Percentiles rank a stretch among this genome's conserved stretches.
Evolutionary conservation across 2,113 vertebrate species (phyloP).

Genomic region (Pterocles orientalis): DNA sequence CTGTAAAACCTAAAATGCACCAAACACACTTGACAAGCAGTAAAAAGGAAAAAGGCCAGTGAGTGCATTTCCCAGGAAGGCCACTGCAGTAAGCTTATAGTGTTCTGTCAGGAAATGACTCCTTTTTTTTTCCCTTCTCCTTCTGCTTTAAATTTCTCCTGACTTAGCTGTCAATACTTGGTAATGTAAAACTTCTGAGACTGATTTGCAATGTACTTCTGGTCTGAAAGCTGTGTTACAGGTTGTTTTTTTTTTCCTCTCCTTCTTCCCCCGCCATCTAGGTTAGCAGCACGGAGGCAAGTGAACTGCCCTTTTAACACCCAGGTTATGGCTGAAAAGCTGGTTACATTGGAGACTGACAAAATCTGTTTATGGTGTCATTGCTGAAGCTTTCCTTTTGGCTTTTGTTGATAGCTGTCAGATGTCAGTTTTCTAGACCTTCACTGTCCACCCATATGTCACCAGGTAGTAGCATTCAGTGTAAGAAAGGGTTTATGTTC

Average conservation of each 20-base stretch:
- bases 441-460: accelerated
- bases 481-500: not conserved
- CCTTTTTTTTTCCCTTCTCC: too few relatives aligned
- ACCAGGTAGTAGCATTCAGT: not conserved
- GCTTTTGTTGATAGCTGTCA: not conserved
- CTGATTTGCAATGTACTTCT: not conserved
- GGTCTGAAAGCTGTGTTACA: not conserved
- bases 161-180: not conserved
- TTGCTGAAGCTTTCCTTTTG: not conserved
- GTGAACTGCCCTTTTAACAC: not conserved
- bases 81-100: not conserved
- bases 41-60: not conserved
- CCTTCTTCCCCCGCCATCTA: not conserved
- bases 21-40: not conserved
- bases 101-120: not conserved
- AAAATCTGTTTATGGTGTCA: not conserved
- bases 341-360: not conserved
- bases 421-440: not conserved
- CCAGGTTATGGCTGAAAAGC: not conserved
- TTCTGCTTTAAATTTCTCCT: not conserved
- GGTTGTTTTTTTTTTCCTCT: not conserved
- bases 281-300: not conserved
- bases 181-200: not conserved
- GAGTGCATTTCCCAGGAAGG: not conserved
- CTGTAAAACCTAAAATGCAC: not conserved